Evolutionary conservation across 2,888 invertebrate genomes (phyloP), one percentile per base, ranked within the genome.

Genomic region (Euplagia quadripunctaria): DNA sequence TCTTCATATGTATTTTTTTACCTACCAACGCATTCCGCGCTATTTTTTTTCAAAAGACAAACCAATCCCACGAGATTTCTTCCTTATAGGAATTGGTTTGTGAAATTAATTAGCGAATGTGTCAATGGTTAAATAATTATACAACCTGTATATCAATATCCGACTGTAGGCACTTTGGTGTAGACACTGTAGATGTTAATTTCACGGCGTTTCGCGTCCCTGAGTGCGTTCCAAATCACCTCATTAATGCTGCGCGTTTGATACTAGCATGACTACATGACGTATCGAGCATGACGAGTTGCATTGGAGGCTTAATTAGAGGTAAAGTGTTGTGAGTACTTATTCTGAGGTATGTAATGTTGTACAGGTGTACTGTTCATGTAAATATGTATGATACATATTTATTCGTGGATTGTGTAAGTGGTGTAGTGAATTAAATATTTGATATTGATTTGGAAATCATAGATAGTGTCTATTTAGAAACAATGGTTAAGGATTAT

Each of bases 151-250:
- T 66, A 65, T 63, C 49, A 42, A 68, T 69, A 74, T 71, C 66
- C 64, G 58, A n/a, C 49, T 51, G 68, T 52, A 63, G 46, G 41
- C 70, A 74, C 66, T 74, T 78, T 80, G 85, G 80, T 84, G 77
- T 83, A 81, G 82, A 82, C 83, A 87, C 83, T 89, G 78, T 82
- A 81, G 82, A 83, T 85, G 87, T 82, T 89, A 91, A 92, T 91
- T 92, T 91, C 85, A 90, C 87, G 89, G 87, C 80, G 79, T 86
- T 86, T 85, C 81, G 87, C 84, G 71, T 76, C 82, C 76, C 79
- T 79, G 83, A 87, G 84, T 79, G 85, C 84, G 85, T 76, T 86
- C 85, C 85, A 87, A 86, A 88, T 88, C 87, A 86, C 83, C 79
- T 80, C 79, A 83, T 82, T 83, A 82, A 12, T 84, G 71, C 70